Evolutionary conservation across 2,888 invertebrate species (phyloP), one percentile per base, ranked within the genome.

Genomic region (Synanthedon formicaeformis): DNA sequence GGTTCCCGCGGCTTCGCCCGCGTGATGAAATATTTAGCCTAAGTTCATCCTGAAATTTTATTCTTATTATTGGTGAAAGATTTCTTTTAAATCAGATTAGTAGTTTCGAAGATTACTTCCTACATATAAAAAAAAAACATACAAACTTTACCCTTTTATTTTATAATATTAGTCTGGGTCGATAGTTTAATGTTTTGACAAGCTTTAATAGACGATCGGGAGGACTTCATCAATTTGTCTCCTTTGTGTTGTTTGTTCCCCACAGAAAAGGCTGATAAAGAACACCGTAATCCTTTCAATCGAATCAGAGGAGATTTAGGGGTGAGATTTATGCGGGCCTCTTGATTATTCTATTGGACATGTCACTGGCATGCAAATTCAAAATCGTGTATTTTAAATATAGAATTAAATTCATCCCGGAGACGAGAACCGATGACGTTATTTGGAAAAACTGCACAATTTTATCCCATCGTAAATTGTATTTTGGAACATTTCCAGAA

Each of bases 211-310:
- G 49, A 49, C 52, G 57, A 55, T 54, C 57, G 62, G 61, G 59
- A 61, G 68, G 62, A 66, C 68, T 69, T 69, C 71, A 72, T 69
- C 74, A 75, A 76, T 75, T 78, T 78, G 77, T 74, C 70, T 71
- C 69, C 69, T 73, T 73, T 62, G 60, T 60, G 53, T 56, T 61
- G n/a, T 18, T 56, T 61, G n/a, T 18, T 61, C 66, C 73, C 71
- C 68, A 66, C 61, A 34, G 60, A 55, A 59, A 67, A 68, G 72
- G 71, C 75, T 75, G 78, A 71, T 74, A 77, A 76, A 78, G 75
- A 71, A 74, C 71, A 70, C 62, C 68, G 71, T 81, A 80, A 81
- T 81, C 79, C 78, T 73, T 78, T 79, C 74, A 75, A 76, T 77
- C 76, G 71, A 71, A 75, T 80, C 71, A 71, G 69, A 69, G 69